Conservation (phyloP, 1,140 invertebrate genomes). For the Ceratosolen solmsi region DNA sequence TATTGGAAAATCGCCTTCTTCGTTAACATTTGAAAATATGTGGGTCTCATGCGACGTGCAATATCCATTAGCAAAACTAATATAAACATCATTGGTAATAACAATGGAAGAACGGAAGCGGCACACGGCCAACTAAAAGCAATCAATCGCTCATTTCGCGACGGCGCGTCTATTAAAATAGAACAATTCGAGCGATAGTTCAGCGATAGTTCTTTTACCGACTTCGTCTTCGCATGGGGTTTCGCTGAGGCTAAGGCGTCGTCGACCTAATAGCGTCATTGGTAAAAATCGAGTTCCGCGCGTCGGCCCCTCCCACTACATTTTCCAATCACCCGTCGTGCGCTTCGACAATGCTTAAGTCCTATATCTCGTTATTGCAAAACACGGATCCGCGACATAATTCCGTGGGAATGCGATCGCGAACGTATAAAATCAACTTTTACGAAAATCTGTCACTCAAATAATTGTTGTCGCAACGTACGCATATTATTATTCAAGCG, state of each 20-base stretch:
- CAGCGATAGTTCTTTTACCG: background rate
- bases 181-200: constrained; percentile 31
- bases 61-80: no score
- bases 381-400: constrained; percentile 53
- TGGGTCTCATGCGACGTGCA: no score
- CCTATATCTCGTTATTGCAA: constrained; percentile 53
- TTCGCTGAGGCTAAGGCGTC: background rate
- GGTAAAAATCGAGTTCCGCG: constrained; percentile 34
- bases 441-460: no score
- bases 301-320: background rate
- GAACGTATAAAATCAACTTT: background rate
- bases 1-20: no score
- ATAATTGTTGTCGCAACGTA: no score
- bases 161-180: background rate
- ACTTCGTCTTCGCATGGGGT: background rate
- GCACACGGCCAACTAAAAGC: constrained; percentile 31
- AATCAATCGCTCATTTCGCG: constrained; percentile 30
- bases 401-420: constrained; percentile 59
- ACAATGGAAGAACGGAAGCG: constrained; percentile 49
- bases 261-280: background rate
- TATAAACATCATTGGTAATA: constrained; percentile 19
- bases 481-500: no score
- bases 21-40: constrained; percentile 10
- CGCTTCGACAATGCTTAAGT: constrained; percentile 46
- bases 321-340: background rate